Evolutionary conservation across 2,113 vertebrate species (phyloP).

Genomic region (Helogale parvula): DNA sequence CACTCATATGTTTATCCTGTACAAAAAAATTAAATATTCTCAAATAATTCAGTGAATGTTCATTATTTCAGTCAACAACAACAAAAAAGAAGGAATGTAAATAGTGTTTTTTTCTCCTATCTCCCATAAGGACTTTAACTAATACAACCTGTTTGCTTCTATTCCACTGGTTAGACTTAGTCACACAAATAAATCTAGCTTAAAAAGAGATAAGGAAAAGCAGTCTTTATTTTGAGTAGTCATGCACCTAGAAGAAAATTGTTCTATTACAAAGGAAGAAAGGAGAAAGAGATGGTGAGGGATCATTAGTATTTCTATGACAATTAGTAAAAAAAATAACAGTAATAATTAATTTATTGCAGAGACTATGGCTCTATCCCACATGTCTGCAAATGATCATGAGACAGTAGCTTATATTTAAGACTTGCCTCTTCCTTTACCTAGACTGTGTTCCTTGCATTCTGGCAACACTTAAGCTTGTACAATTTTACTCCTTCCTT

Average conservation of each 20-base stretch:
- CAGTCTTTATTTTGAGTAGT: neutral
- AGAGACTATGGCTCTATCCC: neutral
- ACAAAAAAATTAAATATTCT: neutral
- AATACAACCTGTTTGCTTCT: neutral
- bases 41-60: neutral
- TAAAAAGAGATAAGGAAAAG: neutral
- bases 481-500: neutral
- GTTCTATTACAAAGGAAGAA: conserved; percentile 2
- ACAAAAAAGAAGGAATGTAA: conserved; percentile 22
- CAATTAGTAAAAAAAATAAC: neutral
- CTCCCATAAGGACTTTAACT: neutral
- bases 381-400: neutral
- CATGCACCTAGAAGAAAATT: neutral
- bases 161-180: neutral
- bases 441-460: neutral
- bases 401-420: neutral
- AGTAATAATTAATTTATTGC: neutral
- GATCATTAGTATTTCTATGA: neutral
- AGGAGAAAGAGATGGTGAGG: neutral
- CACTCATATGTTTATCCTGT: conserved; percentile 30
- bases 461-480: neutral
- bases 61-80: neutral
- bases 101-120: neutral
- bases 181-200: neutral
- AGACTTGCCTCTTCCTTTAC: neutral